Evolutionary conservation across 2,797 vertebrate species (phyloP), one percentile per base, ranked within the genome.

Genomic region (Lophius americanus): DNA sequence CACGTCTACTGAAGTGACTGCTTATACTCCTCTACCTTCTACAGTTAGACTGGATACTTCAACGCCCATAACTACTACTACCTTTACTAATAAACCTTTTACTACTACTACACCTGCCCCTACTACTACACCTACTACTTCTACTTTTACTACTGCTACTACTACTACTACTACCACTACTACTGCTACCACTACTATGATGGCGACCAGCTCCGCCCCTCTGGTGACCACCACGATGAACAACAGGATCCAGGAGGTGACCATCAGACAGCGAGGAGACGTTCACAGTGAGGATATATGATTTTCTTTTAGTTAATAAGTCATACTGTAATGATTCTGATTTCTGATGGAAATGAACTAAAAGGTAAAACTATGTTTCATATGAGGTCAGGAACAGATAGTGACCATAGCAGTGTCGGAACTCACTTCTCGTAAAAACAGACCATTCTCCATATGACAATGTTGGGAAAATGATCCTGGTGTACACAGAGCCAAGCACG

Each of bases 241-340:
- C 89, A 97, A 97, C 92, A 92, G 86, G 68, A 93, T 97, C 76
- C 92, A 93, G 59, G 84, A 96, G 1, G 92, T 89, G 72, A 91
- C 95, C 5, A 94, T 94, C 60, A 95, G 94, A 75, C 95, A 94
- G 39, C 88, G 97, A 83, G 97, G 97, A 76, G 97, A 98, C 37
- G 96, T 98, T 7, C 95, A 98, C 89, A 98, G 96, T 98, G 82
- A 96, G 96, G 8, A 51, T 49, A 13, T 43, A 49, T 23, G 23
- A 23, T 23, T 23, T 23, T 23, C 23, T 23, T 23, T 23, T 23
- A 1, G 23, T 23, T 23, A 23, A 23, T 56, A 9, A 60, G 44
- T 68, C 3, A 70, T 14, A 42, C 41, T 42, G 41, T 42, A 38
- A 38, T 2, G 23, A 23, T 23, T 23, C 23, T 23, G 23, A 23